Base-by-base conservation (phyloP, 2,888 invertebrate genomes). In the Mongoloraphidia duomilia region DNA sequence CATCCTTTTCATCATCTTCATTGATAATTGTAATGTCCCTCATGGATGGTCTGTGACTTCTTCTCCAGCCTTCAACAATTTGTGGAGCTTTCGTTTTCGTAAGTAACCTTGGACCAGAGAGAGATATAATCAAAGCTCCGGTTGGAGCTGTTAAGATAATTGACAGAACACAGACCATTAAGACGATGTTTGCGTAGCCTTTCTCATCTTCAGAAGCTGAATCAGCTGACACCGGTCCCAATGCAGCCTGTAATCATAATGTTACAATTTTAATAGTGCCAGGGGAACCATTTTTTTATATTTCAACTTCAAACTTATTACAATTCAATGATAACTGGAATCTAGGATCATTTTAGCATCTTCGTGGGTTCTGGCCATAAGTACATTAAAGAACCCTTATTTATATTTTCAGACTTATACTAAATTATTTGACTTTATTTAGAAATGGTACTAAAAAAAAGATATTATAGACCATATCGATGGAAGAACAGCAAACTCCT, bases 11-110 rank as follows among this genome's bases (percentile, higher is more conserved):
- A 55, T 86, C 86, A 59, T 84, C 84, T 61, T 88, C 87, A 60
- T 87, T 84, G 63, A 87, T 86, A 64, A 90, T 88, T 54, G 87
- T 85, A 53, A 90, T 89, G 64, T 89, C 89, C 44, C 89, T 77
- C 49, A 90, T 83, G 0, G 89, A 89, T 4, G 87, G 88, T 52
- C 87, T 73, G 61, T 88, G 83, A 44, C 84, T 82, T 55, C 86
- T 76, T 13, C 83, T 76, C 88, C 89, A 88, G 50, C 84, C 84
- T 70, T 82, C 81, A 68, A 80, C 79, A 49, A 79, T 61, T 52
- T 79, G 78, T 1, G 82, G 82, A 54, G 80, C 77, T 49, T 80
- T 78, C 1, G 86, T 86, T 66, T 85, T 87, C 14, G 83, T 86
- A 33, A 90, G 72, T 9, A 90, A 72, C 50, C 79, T 76, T 0